Evolutionary conservation across 2,888 invertebrate genomes (phyloP), one percentile per base, ranked within the genome.

Genomic region (Bombylius discolor): DNA sequence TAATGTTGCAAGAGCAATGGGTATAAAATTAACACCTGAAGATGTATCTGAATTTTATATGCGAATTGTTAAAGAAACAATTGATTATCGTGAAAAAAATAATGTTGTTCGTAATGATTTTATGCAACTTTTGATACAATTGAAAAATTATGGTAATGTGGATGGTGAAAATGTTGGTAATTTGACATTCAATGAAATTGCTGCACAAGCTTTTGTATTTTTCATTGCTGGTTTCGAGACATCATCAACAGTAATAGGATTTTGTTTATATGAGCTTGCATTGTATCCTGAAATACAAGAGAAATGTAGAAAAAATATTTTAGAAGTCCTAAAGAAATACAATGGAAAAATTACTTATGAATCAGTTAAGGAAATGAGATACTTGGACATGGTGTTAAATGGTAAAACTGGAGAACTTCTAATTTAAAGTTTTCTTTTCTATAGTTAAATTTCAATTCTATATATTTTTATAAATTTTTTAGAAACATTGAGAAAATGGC

Each of bases 161-260:
- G 11, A 42, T 42, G 11, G 11, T 11, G 14, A 14, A 45, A n/a
- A 45, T 11, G 8, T 42, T 5, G 39, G 39, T 11, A 11, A 4
- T 11, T 11, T 42, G 11, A 42, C 39, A 42, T 11, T 42, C 3
- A 11, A 42, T 11, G 55, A 60, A 0, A 70, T 75, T 36, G 67
- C 69, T 4, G 72, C 75, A 0, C 76, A 77, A 61, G 71, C 72
- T 3, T 73, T 76, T 60, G 64, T 76, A 23, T 76, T 77, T 61
- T 76, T 74, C 56, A 64, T 67, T 4, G 78, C 71, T 9, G 77
- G 77, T 0, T 77, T 73, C 59, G 77, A 77, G 59, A 76, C 77
- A 1, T 73, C 71, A 47, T 72, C 77, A 0, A 70, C 74, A 0
- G 71, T 74, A 0, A 66, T 76, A 60, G 58, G 71, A 1, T 75